Conservation (phyloP, 2,888 invertebrate species). For the Julus scanicus region DNA sequence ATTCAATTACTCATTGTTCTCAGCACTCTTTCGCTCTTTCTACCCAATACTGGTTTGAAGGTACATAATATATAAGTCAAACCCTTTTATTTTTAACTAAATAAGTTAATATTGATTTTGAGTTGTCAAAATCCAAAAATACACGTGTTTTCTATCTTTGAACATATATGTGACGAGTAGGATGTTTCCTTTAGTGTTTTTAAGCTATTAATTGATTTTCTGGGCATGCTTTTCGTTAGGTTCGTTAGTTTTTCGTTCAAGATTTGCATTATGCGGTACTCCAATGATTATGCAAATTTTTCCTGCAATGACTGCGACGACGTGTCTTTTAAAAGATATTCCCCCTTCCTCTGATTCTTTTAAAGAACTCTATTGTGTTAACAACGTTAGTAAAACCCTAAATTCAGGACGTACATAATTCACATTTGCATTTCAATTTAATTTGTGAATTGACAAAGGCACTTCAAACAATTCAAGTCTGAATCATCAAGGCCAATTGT, state of each 20-base stretch:
- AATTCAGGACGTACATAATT: neutral
- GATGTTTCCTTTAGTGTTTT: neutral
- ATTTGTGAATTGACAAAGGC: neutral
- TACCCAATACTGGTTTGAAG: too few relatives aligned
- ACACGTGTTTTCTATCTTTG: neutral
- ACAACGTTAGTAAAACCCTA: neutral
- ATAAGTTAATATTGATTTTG: neutral
- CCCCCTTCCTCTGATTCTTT: too few relatives aligned
- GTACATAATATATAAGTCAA: too few relatives aligned
- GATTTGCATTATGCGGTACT: neutral
- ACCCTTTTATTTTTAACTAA: neutral
- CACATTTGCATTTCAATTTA: neutral
- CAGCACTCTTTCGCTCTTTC: too few relatives aligned
- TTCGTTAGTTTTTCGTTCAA: neutral
- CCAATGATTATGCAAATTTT: neutral
- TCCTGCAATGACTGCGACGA: neutral
- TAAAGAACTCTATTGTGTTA: neutral
- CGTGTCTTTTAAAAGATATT: neutral
- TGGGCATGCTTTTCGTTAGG: neutral
- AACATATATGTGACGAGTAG: neutral
- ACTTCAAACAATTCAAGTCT: neutral
- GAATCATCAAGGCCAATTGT: neutral
- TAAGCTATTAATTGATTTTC: neutral
- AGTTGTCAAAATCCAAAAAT: neutral
- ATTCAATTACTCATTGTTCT: too few relatives aligned